phyloP scores from a whole-genome alignment of 2,888 invertebrate species.

The Troides helena region DNA sequence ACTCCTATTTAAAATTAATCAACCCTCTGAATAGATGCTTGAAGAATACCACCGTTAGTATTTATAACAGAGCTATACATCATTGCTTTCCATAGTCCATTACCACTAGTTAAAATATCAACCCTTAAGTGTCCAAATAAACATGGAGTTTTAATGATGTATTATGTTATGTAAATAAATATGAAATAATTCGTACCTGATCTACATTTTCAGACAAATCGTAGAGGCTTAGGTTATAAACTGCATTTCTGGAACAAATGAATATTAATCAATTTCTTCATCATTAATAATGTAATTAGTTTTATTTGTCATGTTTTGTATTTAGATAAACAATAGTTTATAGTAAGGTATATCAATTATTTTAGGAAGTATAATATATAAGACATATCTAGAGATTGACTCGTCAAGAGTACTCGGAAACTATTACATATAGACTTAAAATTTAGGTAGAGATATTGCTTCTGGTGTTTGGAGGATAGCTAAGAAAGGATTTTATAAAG shows the following conservation, averaged over 20 bases:
- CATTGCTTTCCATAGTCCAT: no score
- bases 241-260: conserved; percentile 86
- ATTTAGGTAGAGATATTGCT: no score
- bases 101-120: no score
- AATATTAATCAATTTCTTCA: conserved; percentile 23
- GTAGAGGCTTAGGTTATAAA: conserved; percentile 93
- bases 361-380: no score
- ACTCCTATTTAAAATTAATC: conserved; percentile 6
- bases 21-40: conserved; percentile 1
- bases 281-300: neutral
- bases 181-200: conserved; percentile 74
- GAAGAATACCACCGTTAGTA: neutral
- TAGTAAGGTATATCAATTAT: no score
- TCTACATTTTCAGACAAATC: conserved; percentile 89
- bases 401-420: no score
- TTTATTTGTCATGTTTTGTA: neutral
- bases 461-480: no score
- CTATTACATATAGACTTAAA: no score
- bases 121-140: no score
- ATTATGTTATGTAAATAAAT: neutral
- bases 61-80: no score
- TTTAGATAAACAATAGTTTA: neutral
- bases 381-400: no score
- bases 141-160: neutral
- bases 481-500: no score